phyloP scores from a whole-genome alignment of 2,113 vertebrate genomes.

The Festucalex cinctus region DNA sequence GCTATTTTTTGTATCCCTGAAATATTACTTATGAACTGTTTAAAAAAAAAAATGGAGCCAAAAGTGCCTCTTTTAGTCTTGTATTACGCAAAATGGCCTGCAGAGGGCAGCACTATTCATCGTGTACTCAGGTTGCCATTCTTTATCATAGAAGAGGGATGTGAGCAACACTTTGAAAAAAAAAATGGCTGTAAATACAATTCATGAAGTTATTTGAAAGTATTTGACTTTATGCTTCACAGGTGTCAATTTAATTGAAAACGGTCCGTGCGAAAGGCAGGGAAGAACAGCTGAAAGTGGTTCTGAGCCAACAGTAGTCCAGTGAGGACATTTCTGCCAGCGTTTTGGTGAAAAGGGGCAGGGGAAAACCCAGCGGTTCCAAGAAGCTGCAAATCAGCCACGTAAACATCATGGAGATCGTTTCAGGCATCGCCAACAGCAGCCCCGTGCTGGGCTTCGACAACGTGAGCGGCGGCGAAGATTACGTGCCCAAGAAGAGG shows the following conservation, averaged over 20 bases:
- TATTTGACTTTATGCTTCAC: background rate
- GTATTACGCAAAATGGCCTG: background rate
- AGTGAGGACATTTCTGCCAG: conserved; percentile 20
- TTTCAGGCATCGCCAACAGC: conserved; percentile 36
- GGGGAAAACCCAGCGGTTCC: conserved; percentile 42
- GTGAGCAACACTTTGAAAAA: background rate
- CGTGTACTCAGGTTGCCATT: background rate
- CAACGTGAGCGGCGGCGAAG: background rate
- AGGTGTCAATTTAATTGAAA: background rate
- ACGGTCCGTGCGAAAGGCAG: conserved; percentile 4
- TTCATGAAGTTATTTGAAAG: background rate
- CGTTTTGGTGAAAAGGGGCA: conserved; percentile 39
- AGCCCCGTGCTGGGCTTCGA: conserved; percentile 1
- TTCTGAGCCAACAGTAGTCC: conserved; percentile 24
- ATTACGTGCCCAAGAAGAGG: conserved; percentile 4
- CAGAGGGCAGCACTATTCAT: background rate
- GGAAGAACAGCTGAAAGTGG: conserved; percentile 34
- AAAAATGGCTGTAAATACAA: background rate
- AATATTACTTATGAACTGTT: background rate
- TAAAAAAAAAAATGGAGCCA: background rate
- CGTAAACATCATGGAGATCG: conserved; percentile 16
- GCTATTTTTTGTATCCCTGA: background rate
- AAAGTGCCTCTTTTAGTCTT: background rate
- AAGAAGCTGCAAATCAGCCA: conserved; percentile 51
- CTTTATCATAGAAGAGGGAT: background rate